These are phyloP conservation scores for Eulemur mongoz DNA, from an alignment of 2,797 vertebrate genomes.

Conservation along the genomic window DNA sequence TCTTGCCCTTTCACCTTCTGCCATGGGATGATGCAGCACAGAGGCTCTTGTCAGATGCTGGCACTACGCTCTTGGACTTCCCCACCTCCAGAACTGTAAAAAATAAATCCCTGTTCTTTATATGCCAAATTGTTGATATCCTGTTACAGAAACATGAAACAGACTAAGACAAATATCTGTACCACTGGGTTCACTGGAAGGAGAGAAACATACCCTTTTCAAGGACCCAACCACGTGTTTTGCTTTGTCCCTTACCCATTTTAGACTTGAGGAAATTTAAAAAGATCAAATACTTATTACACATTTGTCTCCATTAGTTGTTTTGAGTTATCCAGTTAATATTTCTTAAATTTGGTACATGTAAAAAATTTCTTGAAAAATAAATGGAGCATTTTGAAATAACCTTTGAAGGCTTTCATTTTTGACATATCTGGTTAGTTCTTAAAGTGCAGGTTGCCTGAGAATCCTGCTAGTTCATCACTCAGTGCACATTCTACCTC, in stretches of 20 bases:
- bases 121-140: background rate
- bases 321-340: conserved; percentile 35
- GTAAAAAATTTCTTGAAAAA: conserved; percentile 16
- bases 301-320: background rate
- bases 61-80: background rate
- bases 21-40: background rate
- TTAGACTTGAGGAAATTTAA: background rate
- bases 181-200: background rate
- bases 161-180: background rate
- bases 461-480: conserved; percentile 14
- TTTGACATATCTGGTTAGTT: background rate
- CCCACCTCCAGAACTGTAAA: background rate
- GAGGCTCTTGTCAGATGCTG: background rate
- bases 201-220: background rate
- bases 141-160: background rate
- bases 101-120: background rate
- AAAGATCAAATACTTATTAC: background rate
- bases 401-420: conserved; percentile 32
- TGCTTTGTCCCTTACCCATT: background rate
- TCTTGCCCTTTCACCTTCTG: background rate
- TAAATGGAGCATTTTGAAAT: conserved; percentile 47
- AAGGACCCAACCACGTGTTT: background rate
- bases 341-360: conserved; percentile 23
- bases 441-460: background rate
- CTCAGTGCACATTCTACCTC: background rate